Evolutionary conservation across 1,140 invertebrate genomes (phyloP).

Genomic region (Tribolium madens): DNA sequence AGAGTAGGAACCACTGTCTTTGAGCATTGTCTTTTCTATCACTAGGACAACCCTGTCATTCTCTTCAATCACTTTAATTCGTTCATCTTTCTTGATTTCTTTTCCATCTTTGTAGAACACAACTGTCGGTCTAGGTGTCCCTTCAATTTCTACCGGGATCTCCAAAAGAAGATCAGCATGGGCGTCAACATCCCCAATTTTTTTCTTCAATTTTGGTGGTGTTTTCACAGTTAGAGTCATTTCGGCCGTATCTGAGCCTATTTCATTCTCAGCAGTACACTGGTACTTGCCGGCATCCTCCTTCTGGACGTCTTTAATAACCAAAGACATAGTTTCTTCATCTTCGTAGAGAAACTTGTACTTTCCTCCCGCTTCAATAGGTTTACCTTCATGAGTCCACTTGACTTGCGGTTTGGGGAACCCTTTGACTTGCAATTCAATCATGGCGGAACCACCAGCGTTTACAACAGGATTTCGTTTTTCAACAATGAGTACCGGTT

Average conservation of each 20-base stretch:
- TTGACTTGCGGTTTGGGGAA: slow-evolving; percentile 93
- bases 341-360: slow-evolving; percentile 94
- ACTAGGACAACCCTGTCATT: slow-evolving; percentile 78
- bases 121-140: slow-evolving; percentile 83
- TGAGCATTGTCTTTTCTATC: slow-evolving; percentile 83
- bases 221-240: slow-evolving; percentile 83
- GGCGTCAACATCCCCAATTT: slow-evolving; percentile 80
- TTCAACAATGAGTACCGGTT: slow-evolving; percentile 82
- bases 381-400: slow-evolving; percentile 88
- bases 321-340: slow-evolving; percentile 88
- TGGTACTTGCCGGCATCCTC: slow-evolving; percentile 89
- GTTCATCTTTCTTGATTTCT: slow-evolving; percentile 75
- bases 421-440: slow-evolving; percentile 93
- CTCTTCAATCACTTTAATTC: slow-evolving; percentile 79
- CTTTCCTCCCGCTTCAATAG: slow-evolving; percentile 83
- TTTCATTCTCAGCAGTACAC: slow-evolving; percentile 87
- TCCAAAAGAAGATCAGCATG: slow-evolving; percentile 77
- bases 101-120: slow-evolving; percentile 90
- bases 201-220: slow-evolving; percentile 85
- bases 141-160: slow-evolving; percentile 85
- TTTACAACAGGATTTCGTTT: slow-evolving; percentile 80
- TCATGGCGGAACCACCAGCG: slow-evolving; percentile 91
- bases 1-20: slow-evolving; percentile 94
- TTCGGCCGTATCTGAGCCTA: slow-evolving; percentile 83
- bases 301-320: slow-evolving; percentile 88